These are phyloP conservation scores for Carlito syrichta DNA, from an alignment of 2,113 vertebrate genomes.

Conservation along the genomic window DNA sequence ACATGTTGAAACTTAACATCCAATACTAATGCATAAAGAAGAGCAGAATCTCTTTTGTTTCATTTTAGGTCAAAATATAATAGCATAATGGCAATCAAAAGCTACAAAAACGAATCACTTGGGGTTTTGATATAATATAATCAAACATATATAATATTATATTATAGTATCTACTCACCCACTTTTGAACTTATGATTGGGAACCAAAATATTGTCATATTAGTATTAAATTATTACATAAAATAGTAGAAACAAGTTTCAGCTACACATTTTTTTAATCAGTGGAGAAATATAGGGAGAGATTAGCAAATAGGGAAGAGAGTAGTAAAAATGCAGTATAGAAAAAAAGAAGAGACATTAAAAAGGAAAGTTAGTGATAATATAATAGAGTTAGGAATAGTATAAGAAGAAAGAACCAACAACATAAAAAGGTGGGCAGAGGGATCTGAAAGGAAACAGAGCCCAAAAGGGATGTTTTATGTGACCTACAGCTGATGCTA, in stretches of 20 bases:
- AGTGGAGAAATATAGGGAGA: neutral
- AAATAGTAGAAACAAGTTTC: neutral
- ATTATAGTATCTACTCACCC: neutral
- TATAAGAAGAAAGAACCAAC: neutral
- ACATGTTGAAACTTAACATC: neutral
- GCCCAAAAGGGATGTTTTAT: neutral
- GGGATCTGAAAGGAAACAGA: neutral
- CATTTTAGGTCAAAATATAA: neutral
- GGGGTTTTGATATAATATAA: neutral
- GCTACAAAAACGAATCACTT: neutral
- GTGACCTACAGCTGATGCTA: neutral
- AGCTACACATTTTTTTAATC: neutral
- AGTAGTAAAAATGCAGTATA: neutral
- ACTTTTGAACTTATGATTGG: neutral
- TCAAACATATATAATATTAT: neutral
- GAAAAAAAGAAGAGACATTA: neutral
- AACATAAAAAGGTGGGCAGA: neutral
- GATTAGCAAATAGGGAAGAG: neutral
- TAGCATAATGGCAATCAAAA: neutral
- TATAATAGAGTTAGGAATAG: neutral
- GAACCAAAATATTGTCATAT: neutral
- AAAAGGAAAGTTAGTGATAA: neutral
- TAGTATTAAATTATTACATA: neutral
- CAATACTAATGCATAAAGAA: neutral
- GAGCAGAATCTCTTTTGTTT: neutral